Evolutionary conservation across 2,888 invertebrate genomes (phyloP).

Genomic region (Meta bourneti): DNA sequence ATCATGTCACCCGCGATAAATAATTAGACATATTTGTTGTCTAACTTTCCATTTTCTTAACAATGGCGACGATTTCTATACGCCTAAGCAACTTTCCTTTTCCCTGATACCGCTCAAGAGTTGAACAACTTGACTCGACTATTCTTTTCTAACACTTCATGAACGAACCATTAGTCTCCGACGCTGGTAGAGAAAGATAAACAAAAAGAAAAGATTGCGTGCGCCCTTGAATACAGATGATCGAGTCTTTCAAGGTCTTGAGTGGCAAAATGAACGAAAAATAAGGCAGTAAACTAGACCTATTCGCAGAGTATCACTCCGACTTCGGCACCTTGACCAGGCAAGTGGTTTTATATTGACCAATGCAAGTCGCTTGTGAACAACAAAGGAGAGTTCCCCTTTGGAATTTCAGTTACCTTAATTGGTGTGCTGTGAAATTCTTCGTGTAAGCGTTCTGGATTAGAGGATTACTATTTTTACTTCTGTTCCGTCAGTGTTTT

Average conservation of each 20-base stretch:
- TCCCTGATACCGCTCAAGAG: neutral
- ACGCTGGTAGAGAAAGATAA: neutral
- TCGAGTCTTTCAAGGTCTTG: constrained; percentile 33
- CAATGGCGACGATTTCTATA: neutral
- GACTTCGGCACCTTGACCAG: neutral
- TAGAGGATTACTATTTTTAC: too few species aligned
- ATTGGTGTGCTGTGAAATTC: too few species aligned
- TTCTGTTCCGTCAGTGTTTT: too few species aligned
- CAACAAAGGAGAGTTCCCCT: neutral
- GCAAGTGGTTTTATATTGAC: neutral
- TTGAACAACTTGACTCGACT: neutral
- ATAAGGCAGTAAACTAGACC: neutral
- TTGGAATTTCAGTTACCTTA: neutral
- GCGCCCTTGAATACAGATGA: constrained; percentile 13
- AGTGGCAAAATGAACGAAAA: neutral
- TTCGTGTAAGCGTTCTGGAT: too few species aligned
- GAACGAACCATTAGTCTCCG: neutral
- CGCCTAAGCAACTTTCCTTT: neutral
- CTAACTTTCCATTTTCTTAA: neutral
- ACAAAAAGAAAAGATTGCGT: neutral
- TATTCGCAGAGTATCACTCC: constrained; percentile 1
- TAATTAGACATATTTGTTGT: too few species aligned
- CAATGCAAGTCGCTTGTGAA: constrained; percentile 1
- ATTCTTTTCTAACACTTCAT: neutral
- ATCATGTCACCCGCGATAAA: too few species aligned